Evolutionary conservation across 1,140 invertebrate genomes (phyloP).

Genomic region (Heliconius hermathena): DNA sequence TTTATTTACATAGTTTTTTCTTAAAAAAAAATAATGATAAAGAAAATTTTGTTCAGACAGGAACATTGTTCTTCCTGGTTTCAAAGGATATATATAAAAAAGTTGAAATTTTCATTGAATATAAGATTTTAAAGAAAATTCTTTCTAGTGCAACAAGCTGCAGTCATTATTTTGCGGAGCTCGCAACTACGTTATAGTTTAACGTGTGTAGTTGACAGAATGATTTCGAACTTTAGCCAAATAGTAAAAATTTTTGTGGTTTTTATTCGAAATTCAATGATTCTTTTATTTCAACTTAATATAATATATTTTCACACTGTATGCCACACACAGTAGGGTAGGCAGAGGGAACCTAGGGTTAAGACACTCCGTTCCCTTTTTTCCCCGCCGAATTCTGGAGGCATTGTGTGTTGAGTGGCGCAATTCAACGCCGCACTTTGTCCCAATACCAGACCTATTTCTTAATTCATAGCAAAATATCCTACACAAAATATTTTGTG

Average conservation of each 20-base stretch:
- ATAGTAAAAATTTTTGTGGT: slow-evolving; percentile 7
- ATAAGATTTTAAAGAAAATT: slow-evolving; percentile 5
- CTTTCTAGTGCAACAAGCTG: slow-evolving; percentile 39
- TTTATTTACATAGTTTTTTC: no score
- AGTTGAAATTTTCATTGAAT: slow-evolving; percentile 24
- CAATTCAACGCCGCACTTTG: no score
- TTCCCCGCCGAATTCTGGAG: no score
- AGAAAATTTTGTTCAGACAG: neutral
- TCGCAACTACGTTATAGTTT: slow-evolving; percentile 41
- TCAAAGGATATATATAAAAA: neutral
- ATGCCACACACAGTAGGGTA: no score
- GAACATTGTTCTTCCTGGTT: neutral
- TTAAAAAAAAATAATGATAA: neutral
- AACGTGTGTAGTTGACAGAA: slow-evolving; percentile 49
- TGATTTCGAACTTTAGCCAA: slow-evolving; percentile 42
- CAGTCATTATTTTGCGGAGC: slow-evolving; percentile 43
- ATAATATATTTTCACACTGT: no score
- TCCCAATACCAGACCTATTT: no score
- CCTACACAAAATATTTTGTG: no score
- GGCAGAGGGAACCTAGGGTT: no score
- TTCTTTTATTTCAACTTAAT: no score
- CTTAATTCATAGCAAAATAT: no score
- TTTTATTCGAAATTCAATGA: neutral
- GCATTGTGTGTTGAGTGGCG: no score
- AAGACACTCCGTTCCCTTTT: no score